Conservation (phyloP, 2,888 invertebrate genomes). For the Drosophila tanythrix region DNA sequence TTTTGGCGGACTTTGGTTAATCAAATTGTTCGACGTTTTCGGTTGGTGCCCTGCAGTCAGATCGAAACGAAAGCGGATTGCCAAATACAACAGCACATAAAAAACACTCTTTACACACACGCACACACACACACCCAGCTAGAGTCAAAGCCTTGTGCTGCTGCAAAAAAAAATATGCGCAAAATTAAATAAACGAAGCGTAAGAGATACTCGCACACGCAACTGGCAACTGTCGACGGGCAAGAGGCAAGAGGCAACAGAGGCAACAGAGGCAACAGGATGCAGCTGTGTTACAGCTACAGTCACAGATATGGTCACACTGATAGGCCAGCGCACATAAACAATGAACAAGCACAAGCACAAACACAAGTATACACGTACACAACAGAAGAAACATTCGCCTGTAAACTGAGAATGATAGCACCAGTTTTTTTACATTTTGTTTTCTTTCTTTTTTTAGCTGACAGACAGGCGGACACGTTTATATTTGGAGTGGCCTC, state of each 20-base stretch:
- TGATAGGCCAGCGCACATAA: slow-evolving; percentile 32
- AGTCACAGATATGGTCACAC: slow-evolving; percentile 30
- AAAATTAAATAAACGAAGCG: slow-evolving; percentile 78
- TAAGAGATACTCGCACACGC: slow-evolving; percentile 62
- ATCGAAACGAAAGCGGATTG: slow-evolving; percentile 21
- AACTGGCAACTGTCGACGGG: not conserved
- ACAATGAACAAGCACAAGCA: slow-evolving; percentile 26
- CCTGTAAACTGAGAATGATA: slow-evolving; percentile 66
- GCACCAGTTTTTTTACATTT: slow-evolving; percentile 33
- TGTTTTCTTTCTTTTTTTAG: slow-evolving; percentile 11
- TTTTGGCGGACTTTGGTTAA: slow-evolving; percentile 55
- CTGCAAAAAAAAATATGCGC: slow-evolving; percentile 48
- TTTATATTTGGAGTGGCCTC: slow-evolving; percentile 53
- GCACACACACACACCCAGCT: not conserved
- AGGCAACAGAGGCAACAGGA: slow-evolving; percentile 44
- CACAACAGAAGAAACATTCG: slow-evolving; percentile 49
- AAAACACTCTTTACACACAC: slow-evolving; percentile 20
- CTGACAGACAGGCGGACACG: slow-evolving; percentile 49
- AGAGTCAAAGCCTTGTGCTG: slow-evolving; percentile 12
- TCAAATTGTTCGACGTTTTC: slow-evolving; percentile 61
- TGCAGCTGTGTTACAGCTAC: slow-evolving; percentile 42
- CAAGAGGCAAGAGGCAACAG: slow-evolving; percentile 17
- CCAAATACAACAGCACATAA: slow-evolving; percentile 19
- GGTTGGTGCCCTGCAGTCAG: slow-evolving; percentile 16
- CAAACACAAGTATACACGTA: slow-evolving; percentile 5